Evolutionary conservation across 2,797 vertebrate genomes (phyloP), one percentile per base, ranked within the genome.

Genomic region (Centropyge bicolor): DNA sequence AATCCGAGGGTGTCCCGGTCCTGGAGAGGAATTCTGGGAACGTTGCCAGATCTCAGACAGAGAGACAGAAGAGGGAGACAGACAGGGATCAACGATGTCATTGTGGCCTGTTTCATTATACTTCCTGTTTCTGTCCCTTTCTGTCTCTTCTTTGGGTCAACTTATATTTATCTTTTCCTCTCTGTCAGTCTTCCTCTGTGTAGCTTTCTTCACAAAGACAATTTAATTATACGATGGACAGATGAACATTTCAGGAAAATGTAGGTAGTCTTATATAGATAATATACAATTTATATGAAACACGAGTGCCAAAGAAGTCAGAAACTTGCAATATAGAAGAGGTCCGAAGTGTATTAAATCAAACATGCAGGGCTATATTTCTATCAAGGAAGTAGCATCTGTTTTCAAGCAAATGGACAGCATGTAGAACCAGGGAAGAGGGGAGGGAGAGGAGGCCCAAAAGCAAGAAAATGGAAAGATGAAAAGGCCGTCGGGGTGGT

Each of bases 401-500:
- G 84, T 88, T 83, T 89, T 85, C 41, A 78, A 76, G 84, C 70
- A 78, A 79, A 56, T 41, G 56, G 68, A 81, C 70, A 73, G 56
- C 57, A 80, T 56, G 74, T 63, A 76, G 54, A 78, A 51, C 66
- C 68, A 67, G 52, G 73, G 70, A 31, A 41, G 40, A 82, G 65
- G 71, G 70, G 79, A 81, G 78, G 52, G 65, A 64, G 69, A 60
- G 22, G 70, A 82, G 81, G 78, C 78, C 48, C 64, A 8, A 74
- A 66, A 79, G 73, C 62, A 82, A 57, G 65, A 84, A 91, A 90
- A 86, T 86, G 83, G 77, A 89, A 87, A 91, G 90, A 92, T 92
- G 91, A 94, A 92, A 92, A 92, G 89, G 89, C 89, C 72, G 83
- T 72, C 76, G 35, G 84, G 84, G 87, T 78, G 83, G 90, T n/a